Conservation (phyloP, 2,797 vertebrate species). For the Decapterus maruadsi region DNA sequence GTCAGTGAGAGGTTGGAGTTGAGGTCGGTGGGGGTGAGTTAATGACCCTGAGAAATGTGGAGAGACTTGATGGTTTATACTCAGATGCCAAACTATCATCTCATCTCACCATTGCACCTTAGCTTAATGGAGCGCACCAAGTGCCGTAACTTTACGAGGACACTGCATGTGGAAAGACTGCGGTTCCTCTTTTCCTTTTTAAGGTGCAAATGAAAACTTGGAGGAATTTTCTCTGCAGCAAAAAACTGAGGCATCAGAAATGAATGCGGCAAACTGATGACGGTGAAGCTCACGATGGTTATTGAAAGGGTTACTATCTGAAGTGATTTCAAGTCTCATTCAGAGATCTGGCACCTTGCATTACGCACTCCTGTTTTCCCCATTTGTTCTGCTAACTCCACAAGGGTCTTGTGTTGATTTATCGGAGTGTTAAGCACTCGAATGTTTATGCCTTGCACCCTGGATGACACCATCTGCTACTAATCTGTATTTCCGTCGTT, state of each 20-base stretch:
- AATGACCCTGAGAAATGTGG: conserved; percentile 58
- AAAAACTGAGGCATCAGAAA: not conserved
- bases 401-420: conserved; percentile 72
- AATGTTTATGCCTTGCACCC: conserved; percentile 73
- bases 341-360: conserved; percentile 53
- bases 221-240: not conserved
- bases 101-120: conserved; percentile 57
- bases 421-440: conserved; percentile 66
- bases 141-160: conserved; percentile 21
- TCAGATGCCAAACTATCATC: conserved; percentile 64
- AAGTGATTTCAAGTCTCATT: conserved; percentile 21
- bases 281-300: conserved; percentile 1
- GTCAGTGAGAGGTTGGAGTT: conserved; percentile 46
- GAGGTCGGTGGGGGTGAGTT: conserved; percentile 37
- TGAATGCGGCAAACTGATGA: not conserved
- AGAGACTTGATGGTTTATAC: conserved; percentile 68
- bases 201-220: conserved; percentile 12
- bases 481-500: conserved; percentile 77
- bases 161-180: conserved; percentile 3
- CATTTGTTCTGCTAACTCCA: conserved; percentile 53
- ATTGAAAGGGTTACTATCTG: conserved; percentile 6
- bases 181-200: conserved; percentile 9
- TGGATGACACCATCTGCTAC: conserved; percentile 80
- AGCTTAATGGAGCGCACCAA: conserved; percentile 53
- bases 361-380: conserved; percentile 68